phyloP scores from a whole-genome alignment of 2,888 invertebrate species.

The Aleiodes alternator region DNA sequence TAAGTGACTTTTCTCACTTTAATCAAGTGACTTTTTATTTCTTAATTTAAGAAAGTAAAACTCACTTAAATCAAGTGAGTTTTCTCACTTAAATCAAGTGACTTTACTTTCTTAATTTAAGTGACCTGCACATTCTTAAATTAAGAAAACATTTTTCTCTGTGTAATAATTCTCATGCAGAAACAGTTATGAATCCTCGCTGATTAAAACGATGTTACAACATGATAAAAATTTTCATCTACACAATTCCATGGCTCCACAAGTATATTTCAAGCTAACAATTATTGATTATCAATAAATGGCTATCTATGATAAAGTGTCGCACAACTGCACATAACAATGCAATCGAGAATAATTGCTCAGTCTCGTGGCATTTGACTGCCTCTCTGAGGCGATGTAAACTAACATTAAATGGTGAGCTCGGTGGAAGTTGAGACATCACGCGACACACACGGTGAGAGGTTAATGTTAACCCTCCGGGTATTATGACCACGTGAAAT shows the following conservation, averaged over 20 bases:
- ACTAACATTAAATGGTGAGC: constrained; percentile 43
- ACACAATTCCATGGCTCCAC: not conserved
- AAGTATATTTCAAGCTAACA: not conserved
- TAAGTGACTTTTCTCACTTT: too few species aligned
- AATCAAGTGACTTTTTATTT: too few species aligned
- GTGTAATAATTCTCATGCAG: too few species aligned
- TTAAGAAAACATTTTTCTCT: too few species aligned
- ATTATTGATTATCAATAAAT: constrained; percentile 24
- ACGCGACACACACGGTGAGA: constrained; percentile 14
- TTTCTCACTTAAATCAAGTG: too few species aligned
- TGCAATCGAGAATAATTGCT: constrained; percentile 21
- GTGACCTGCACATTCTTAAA: too few species aligned
- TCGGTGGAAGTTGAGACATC: constrained; percentile 9
- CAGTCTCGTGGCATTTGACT: constrained; percentile 34
- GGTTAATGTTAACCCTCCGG: constrained; percentile 10
- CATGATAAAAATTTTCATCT: not conserved
- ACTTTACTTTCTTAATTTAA: too few species aligned
- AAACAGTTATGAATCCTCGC: too few species aligned
- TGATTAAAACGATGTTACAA: too few species aligned
- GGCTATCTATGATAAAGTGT: not conserved
- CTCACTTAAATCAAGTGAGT: too few species aligned
- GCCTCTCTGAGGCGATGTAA: constrained; percentile 23
- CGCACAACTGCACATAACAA: constrained; percentile 20
- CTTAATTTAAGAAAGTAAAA: too few species aligned
- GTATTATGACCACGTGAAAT: not conserved